Conservation (phyloP, 2,888 invertebrate genomes). For the Eubasilissa splendida region DNA sequence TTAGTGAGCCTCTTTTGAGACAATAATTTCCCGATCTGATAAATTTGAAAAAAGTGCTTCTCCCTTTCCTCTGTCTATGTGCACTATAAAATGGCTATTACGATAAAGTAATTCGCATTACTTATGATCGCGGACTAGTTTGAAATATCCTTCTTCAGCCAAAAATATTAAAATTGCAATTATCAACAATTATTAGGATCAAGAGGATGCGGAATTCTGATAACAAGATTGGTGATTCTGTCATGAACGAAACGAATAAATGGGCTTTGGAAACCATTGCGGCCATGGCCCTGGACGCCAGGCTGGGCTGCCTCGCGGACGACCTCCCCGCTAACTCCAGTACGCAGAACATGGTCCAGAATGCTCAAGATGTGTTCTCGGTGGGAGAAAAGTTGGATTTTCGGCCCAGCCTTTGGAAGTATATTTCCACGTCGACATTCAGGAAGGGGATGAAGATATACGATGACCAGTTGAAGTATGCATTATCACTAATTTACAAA, state of each 20-base stretch:
- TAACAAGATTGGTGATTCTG: constrained; percentile 52
- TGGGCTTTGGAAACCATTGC: constrained; percentile 60
- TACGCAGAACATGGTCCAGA: constrained; percentile 50
- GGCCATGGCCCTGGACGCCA: constrained; percentile 58
- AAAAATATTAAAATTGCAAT: too few species aligned
- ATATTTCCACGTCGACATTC: constrained; percentile 62
- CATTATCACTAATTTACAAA: background rate
- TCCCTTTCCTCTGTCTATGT: too few species aligned
- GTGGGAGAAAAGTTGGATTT: constrained; percentile 61
- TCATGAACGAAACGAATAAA: constrained; percentile 59
- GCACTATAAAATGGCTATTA: too few species aligned
- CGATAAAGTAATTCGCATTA: too few species aligned
- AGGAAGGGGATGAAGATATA: constrained; percentile 63
- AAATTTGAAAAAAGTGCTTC: too few species aligned
- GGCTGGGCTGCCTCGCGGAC: constrained; percentile 59
- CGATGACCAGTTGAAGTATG: constrained; percentile 60
- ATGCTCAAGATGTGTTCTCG: constrained; percentile 58
- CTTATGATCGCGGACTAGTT: too few species aligned
- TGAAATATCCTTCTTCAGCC: too few species aligned
- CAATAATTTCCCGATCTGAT: too few species aligned
- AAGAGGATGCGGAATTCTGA: constrained; percentile 57
- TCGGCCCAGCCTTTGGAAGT: constrained; percentile 63
- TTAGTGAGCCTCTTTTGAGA: too few species aligned
- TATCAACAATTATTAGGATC: constrained; percentile 53
- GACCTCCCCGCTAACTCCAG: constrained; percentile 57